Base-by-base conservation (phyloP, 2,797 vertebrate genomes). In the Scyliorhinus canicula region DNA sequence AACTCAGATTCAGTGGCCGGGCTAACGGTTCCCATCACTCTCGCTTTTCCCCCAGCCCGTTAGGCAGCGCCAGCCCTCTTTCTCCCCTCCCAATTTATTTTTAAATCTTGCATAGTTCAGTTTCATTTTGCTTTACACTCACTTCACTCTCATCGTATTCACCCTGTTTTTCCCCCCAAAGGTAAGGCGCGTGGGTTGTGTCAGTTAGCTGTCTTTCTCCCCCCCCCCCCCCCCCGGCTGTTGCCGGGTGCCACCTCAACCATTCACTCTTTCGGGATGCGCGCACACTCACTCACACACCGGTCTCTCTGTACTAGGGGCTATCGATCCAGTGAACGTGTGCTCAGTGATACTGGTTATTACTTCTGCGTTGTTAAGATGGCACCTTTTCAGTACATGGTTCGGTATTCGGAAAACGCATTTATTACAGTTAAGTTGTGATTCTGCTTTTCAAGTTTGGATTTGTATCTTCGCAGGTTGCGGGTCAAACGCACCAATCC, bases 21-120 rank as follows among this genome's bases (percentile, higher is more conserved):
- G 84, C 84, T 88, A 88, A 88, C 85, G 85, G 85, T 88, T n/a
- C 85, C 50, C 50, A 26, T 85, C 82, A 28, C 82, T 44, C n/a
- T 19, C 9, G 35, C 65, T 69, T 40, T 79, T 26, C 40, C 79
- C 5, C 79, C 19, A 47, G 7, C 40, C 7, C 0, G 24, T 14
- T 79, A 16, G 47, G 44, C 47, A 85, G 24, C 82, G 21, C 82
- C 47, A 60, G 57, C 7, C 14, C 57, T 60, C 2, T 11, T 2
- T 14, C 57, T 14, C 0, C 57, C 57, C 57, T 0, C 47, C 47
- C 82, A 16, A 35, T 35, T 86, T 12, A 35, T 11, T 14, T 12
- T 60, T 60, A 60, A 60, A 60, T 31, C 26, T 31, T 52, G 47
- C 19, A 9, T 85, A 8, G 12, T 88, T 88, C 7, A 16, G 12